Conservation (phyloP, 2,888 invertebrate species). For the Germaria angustata region DNA sequence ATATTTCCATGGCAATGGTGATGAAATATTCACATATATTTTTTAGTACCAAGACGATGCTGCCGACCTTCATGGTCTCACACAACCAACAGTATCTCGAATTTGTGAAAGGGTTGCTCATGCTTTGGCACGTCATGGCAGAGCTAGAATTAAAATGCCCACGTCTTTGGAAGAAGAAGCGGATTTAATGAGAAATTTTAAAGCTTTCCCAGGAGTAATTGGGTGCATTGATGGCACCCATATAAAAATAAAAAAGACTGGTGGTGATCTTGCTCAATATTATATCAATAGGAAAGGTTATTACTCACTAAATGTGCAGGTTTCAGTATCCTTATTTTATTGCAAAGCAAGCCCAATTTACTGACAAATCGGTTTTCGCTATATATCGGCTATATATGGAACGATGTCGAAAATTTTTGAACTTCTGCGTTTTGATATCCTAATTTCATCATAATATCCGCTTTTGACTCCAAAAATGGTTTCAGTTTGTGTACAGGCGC, state of each 20-base stretch:
- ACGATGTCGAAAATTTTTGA: too few species aligned
- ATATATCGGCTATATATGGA: too few species aligned
- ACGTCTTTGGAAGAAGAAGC: slow-evolving; percentile 14
- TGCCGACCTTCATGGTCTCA: too few species aligned
- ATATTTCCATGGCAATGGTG: not conserved
- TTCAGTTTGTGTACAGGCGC: too few species aligned
- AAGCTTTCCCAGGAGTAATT: slow-evolving; percentile 10
- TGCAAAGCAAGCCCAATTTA: too few species aligned
- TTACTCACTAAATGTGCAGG: slow-evolving; percentile 32
- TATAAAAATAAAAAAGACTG: not conserved
- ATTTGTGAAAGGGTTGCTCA: slow-evolving; percentile 44
- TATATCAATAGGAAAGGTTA: not conserved
- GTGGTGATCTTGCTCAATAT: too few species aligned
- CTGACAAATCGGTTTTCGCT: too few species aligned
- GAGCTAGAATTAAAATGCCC: slow-evolving; percentile 26
- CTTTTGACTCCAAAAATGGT: too few species aligned
- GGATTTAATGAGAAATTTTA: not conserved
- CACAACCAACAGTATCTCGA: slow-evolving; percentile 18
- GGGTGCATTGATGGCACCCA: slow-evolving; percentile 27
- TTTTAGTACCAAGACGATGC: slow-evolving; percentile 41
- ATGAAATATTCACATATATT: not conserved
- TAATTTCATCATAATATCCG: too few species aligned
- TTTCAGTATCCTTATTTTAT: too few species aligned
- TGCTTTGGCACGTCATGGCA: not conserved
- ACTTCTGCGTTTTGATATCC: too few species aligned